Base-by-base conservation (phyloP, 2,113 vertebrate species). In the Notiomystis cincta region DNA sequence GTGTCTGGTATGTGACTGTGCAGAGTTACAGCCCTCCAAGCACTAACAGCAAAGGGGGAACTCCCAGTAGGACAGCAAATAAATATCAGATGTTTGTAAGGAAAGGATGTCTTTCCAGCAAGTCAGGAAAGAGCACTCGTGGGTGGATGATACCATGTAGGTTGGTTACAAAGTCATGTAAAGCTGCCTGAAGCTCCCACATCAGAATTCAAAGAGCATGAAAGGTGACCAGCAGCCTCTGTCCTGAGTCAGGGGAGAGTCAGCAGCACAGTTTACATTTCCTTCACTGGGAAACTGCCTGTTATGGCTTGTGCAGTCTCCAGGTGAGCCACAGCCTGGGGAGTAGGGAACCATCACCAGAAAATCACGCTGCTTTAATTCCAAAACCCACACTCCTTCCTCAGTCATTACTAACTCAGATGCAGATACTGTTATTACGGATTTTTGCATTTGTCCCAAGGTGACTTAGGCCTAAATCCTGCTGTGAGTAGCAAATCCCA, bases 1-100 rank as follows among this genome's bases (percentile, higher is more conserved):
- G 0, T 20, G 79, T 89, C 92, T 86, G 82, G 85, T 86, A 86
- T 78, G 88, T 33, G 48, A 64, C 85, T 69, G 45, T 6, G 6
- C 82, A 72, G 75, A 8, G 1, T 65, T 82, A 37, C 75, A 79
- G 67, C 80, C 67, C 95, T 83, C 72, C 37, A 14, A 89, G 93
- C 81, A 82, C 19, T 3, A 70, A 42, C 1, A 87, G 79, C 12
- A 1, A 53, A 57, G 51, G 44, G 71, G 60, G 35, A 90, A 69
- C 40, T 89, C 80, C 77, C 15, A 0, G 76, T 13, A 89, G 67
- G 65, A 84, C 80, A 72, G 76, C 77, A 94, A 95, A 97, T 93
- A 97, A 81, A 85, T 70, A 48, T 85, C 89, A 93, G 93, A 95
- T 96, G 92, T 87, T 96, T 83, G 44, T 24, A 78, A 93, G 77